These are phyloP conservation scores for Drosophila erecta DNA, from an alignment of 1,140 invertebrate genomes.

Conservation along the genomic window DNA sequence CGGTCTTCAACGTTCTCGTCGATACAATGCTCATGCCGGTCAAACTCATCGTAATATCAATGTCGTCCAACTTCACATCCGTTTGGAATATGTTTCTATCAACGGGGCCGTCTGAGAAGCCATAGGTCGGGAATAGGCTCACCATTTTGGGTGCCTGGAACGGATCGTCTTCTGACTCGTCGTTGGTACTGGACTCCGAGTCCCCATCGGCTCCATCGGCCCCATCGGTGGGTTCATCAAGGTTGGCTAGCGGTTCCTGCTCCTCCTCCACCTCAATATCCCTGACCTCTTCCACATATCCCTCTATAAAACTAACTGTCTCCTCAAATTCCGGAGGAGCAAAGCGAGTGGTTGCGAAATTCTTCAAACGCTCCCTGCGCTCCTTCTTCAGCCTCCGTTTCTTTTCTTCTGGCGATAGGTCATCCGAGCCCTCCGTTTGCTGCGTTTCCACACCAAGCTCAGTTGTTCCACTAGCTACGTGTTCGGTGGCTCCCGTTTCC, in stretches of 20 bases:
- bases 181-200: not conserved
- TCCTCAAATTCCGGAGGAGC: too few relatives aligned
- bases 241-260: not conserved
- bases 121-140: not conserved
- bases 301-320: not conserved
- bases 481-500: not conserved
- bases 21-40: not conserved
- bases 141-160: too few relatives aligned
- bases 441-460: not conserved
- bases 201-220: not conserved
- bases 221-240: not conserved
- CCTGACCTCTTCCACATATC: not conserved
- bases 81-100: not conserved
- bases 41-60: not conserved
- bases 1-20: not conserved
- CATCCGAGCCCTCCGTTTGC: not conserved
- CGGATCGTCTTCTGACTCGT: not conserved
- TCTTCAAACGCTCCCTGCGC: conserved; percentile 6
- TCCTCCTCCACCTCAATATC: not conserved
- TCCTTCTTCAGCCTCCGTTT: not conserved
- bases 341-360: not conserved
- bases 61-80: conserved; percentile 1
- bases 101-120: not conserved
- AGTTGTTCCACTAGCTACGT: too few relatives aligned
- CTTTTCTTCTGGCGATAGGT: not conserved